A percentile compares a stretch with the other conserved stretches of the same genome.
phyloP scores from a whole-genome alignment of 2,888 invertebrate species.

The Meteorus colon region DNA sequence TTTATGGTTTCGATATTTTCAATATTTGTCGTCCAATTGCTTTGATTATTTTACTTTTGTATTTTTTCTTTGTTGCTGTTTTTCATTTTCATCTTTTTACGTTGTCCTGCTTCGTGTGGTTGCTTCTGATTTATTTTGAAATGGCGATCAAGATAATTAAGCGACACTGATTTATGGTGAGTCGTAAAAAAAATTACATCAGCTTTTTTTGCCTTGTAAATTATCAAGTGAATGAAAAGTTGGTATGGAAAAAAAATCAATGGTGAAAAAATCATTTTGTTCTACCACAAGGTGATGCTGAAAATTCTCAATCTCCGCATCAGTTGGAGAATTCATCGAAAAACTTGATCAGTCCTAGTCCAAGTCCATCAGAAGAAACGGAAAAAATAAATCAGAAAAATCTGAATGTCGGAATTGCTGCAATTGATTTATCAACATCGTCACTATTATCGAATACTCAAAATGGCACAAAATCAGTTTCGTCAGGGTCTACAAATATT shows the following conservation, averaged over 20 bases:
- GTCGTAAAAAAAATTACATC: not conserved
- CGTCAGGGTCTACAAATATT: conserved; percentile 28
- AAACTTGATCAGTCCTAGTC: not conserved
- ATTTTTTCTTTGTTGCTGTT: not conserved
- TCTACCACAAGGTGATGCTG: not conserved
- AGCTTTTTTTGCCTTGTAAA: not conserved
- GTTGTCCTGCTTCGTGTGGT: conserved; percentile 22
- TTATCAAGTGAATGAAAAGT: not conserved
- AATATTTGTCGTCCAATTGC: not conserved
- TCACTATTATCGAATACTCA: not conserved
- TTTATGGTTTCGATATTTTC: not conserved
- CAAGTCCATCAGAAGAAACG: not conserved
- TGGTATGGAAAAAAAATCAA: not conserved
- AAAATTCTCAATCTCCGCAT: not conserved
- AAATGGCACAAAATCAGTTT: not conserved
- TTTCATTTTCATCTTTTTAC: not conserved
- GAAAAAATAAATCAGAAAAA: not conserved
- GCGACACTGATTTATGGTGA: conserved; percentile 10
- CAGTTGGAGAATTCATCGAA: not conserved
- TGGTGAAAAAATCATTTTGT: not conserved
- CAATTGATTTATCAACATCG: not conserved
- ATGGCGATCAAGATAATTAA: not conserved
- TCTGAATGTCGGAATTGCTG: not conserved
- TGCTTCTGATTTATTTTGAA: conserved; percentile 15
- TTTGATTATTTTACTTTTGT: not conserved